Base-by-base conservation (phyloP, 2,888 invertebrate species). In the Spodoptera picta region DNA sequence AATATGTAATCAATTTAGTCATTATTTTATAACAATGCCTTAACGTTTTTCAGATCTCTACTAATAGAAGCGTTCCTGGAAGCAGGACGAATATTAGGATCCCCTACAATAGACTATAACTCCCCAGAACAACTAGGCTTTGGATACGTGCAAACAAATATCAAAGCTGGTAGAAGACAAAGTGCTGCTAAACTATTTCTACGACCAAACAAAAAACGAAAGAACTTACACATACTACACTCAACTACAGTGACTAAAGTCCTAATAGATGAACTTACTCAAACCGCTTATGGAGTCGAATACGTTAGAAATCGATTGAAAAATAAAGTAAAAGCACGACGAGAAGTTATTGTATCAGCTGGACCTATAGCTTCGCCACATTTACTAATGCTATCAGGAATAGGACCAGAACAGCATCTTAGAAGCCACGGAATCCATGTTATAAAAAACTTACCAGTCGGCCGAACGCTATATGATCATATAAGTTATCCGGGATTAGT, bases 301-400 rank as follows among this genome's bases (percentile, higher is more conserved):
- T 95, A 96, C 61, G 87, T 92, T 0, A 87, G 92, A 46, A 89
- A 93, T 58, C 90, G 92, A 0, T 76, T 89, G 60, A 87, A 85
- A 48, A 87, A 89, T 41, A 88, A 88, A 50, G 95, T 95, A 0
- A 83, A 81, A 60, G 97, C 96, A 0, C 90, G 94, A 48, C 96
- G 95, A 77, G 97, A 97, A 88, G 96, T 98, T 0, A 96, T 98
- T 60, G 70, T 98, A 3, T 96, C 97, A 10, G 97, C 96, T 2
- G 98, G 98, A 0, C 96, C 97, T 0, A 96, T 98, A 62, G 97
- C 97, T 76, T 96, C 97, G 0, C 98, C 98, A 0, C 98, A 98
- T 83, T 86, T 98, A 9, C 94, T 98, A 6, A 97, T 98, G 97
- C 86, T 97, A 19, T 97, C 97, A 0, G 97, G 97, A 2, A 89